These are phyloP conservation scores for Glaucidium brasilianum DNA, from an alignment of 2,113 vertebrate species.

Conservation along the genomic window DNA sequence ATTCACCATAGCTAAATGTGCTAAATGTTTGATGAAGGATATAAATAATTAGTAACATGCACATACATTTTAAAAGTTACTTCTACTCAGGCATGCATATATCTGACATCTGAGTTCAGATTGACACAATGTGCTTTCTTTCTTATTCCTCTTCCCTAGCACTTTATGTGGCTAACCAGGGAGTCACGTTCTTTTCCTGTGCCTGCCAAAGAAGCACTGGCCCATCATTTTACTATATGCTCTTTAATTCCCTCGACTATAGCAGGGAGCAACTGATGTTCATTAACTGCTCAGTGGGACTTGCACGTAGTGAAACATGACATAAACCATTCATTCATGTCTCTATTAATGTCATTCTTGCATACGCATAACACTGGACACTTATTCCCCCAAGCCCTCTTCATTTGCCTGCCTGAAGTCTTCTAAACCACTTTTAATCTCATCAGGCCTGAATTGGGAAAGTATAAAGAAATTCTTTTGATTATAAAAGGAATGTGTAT, in stretches of 20 bases:
- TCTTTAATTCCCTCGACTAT: not conserved
- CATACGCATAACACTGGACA: not conserved
- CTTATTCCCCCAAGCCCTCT: not conserved
- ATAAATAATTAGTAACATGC: constrained; percentile 55
- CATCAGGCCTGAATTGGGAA: not conserved
- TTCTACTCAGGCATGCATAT: not conserved
- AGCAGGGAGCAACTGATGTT: not conserved
- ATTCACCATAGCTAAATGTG: not conserved
- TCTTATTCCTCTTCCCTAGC: not conserved
- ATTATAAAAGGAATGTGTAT: not conserved
- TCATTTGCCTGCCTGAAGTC: not conserved
- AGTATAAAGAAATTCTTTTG: not conserved
- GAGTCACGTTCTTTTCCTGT: not conserved
- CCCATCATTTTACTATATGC: not conserved
- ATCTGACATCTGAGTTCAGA: not conserved
- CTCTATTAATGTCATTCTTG: not conserved
- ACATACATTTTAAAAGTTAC: not conserved
- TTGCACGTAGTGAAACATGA: not conserved
- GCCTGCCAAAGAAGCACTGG: not conserved
- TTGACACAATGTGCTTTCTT: not conserved
- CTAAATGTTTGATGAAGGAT: constrained; percentile 57
- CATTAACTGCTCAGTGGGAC: not conserved
- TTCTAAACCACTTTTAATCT: not conserved
- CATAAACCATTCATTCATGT: not conserved
- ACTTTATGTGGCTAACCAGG: not conserved